These are phyloP conservation scores for Capra hircus DNA, from an alignment of 2,113 vertebrate genomes.

Conservation along the genomic window DNA sequence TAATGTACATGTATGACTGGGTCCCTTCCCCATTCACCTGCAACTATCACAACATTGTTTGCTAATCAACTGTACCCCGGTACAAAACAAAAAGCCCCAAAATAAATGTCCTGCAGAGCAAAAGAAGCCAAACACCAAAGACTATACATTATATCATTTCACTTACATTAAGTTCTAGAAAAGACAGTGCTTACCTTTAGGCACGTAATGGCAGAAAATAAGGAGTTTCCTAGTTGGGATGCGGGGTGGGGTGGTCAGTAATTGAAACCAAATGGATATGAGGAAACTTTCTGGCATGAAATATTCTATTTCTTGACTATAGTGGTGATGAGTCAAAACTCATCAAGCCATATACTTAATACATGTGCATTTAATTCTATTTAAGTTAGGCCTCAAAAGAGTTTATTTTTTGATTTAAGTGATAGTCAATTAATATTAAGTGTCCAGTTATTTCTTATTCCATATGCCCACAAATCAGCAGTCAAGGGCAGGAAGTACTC, in stretches of 20 bases:
- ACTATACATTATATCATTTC: background rate
- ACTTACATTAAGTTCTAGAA: background rate
- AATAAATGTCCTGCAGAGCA: background rate
- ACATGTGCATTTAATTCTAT: background rate
- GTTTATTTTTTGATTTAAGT: background rate
- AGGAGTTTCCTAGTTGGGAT: background rate
- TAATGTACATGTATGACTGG: background rate
- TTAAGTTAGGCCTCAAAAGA: background rate
- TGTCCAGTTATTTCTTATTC: background rate
- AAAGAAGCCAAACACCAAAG: background rate
- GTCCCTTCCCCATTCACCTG: background rate
- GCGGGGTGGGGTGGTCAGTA: rapidly evolving
- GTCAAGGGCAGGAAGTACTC: background rate
- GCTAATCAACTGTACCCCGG: background rate
- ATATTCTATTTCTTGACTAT: background rate
- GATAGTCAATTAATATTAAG: background rate
- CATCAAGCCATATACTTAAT: background rate
- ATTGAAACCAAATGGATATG: background rate
- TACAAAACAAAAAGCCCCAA: background rate
- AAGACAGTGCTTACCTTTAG: background rate
- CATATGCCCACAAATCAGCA: background rate
- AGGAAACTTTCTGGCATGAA: background rate
- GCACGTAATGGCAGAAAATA: background rate
- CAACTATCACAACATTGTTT: background rate
- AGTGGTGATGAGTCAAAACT: background rate